A percentile compares a stretch with the other conserved stretches of the same genome.
Conservation (phyloP, 2,797 vertebrate genomes). For the Sebastes taczanowskii region DNA sequence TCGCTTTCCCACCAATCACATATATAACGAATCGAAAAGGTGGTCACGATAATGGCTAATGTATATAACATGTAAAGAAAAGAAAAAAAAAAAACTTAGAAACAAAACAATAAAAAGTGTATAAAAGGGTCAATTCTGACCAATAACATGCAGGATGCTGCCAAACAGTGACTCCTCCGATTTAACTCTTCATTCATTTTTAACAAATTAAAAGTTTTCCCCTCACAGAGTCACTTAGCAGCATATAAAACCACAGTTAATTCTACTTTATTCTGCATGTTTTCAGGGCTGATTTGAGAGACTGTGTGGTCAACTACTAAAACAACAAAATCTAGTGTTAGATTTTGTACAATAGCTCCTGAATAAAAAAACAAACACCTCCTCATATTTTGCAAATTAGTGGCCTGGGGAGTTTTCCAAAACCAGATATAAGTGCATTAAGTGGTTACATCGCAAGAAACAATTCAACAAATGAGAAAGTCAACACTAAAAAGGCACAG, state of each 20-base stretch:
- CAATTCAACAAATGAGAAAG: neutral
- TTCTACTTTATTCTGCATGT: neutral
- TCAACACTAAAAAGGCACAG: no score
- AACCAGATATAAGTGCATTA: fast-evolving
- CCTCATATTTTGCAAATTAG: neutral
- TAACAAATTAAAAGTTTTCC: neutral
- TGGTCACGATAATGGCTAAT: fast-evolving
- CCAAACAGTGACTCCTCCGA: no score
- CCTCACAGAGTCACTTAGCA: fast-evolving
- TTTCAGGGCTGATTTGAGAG: neutral
- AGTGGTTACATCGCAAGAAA: neutral
- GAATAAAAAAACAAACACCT: neutral
- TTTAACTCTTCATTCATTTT: constrained; percentile 23
- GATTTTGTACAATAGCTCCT: neutral
- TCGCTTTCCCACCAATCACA: constrained; percentile 68
- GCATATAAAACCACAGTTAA: fast-evolving
- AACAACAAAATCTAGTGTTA: no score
- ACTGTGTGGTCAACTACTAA: neutral
- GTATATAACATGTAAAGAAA: neutral
- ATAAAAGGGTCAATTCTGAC: no score
- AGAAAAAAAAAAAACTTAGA: fast-evolving
- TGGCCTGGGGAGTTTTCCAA: fast-evolving
- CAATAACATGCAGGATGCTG: neutral
- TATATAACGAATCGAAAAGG: constrained; percentile 19
- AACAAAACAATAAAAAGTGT: fast-evolving